phyloP scores from a whole-genome alignment of 2,888 invertebrate genomes.

The Drosophila kanekoi region DNA sequence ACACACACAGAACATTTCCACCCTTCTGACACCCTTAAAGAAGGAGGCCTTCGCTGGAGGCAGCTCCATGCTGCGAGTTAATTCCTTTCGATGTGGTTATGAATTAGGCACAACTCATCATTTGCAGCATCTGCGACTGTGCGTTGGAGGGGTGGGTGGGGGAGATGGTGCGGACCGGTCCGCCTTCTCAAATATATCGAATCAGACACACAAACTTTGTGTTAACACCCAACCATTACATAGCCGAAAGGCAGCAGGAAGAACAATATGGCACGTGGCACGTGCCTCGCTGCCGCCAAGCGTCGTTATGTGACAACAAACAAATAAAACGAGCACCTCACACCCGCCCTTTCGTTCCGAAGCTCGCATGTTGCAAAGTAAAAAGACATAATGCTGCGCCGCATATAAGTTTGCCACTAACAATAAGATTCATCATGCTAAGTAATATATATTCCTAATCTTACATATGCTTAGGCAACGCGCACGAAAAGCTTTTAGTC shows the following conservation, averaged over 20 bases:
- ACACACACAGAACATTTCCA: constrained; percentile 37
- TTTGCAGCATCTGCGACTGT: constrained; percentile 77
- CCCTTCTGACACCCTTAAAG: constrained; percentile 35
- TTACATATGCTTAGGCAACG: neutral
- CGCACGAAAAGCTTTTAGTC: constrained; percentile 5
- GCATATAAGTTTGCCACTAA: constrained; percentile 23
- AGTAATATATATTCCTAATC: constrained; percentile 20
- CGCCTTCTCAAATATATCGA: constrained; percentile 49
- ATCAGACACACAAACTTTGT: constrained; percentile 74
- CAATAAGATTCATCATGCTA: constrained; percentile 39
- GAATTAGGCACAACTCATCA: constrained; percentile 84
- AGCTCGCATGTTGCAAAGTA: constrained; percentile 31
- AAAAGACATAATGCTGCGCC: constrained; percentile 32
- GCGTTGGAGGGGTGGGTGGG: constrained; percentile 7
- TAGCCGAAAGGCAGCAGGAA: constrained; percentile 59
- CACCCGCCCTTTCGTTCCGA: constrained; percentile 31
- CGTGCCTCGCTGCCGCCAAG: constrained; percentile 65
- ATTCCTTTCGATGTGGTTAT: constrained; percentile 84
- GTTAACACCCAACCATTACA: constrained; percentile 70
- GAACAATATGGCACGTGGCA: constrained; percentile 81
- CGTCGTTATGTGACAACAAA: constrained; percentile 63
- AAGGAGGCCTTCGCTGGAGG: constrained; percentile 30
- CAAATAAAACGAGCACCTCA: constrained; percentile 70
- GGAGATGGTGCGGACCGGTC: constrained; percentile 41
- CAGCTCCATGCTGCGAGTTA: constrained; percentile 76